A percentile compares a stretch with the other conserved stretches of the same genome.
These are phyloP conservation scores for Drosophila sechellia DNA, from an alignment of 1,140 invertebrate species.

Conservation along the genomic window DNA sequence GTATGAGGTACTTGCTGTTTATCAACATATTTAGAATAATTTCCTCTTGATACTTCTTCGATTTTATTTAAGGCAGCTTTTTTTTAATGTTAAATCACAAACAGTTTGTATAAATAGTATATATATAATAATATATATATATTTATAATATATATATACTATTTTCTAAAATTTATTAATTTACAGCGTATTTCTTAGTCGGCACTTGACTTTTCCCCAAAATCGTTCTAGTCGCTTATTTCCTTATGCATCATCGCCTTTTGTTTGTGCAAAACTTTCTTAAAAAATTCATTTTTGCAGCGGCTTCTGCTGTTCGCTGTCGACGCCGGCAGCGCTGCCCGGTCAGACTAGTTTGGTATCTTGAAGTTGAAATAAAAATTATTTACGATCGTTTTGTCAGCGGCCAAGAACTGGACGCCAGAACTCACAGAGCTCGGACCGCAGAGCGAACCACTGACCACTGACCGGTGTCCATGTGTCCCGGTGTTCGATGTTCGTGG, in stretches of 20 bases:
- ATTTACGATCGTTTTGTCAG: slow-evolving; percentile 82
- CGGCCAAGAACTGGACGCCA: slow-evolving; percentile 64
- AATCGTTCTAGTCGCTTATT: slow-evolving; percentile 26
- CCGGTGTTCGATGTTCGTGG: slow-evolving; percentile 22
- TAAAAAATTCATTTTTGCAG: slow-evolving; percentile 67
- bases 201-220: background rate
- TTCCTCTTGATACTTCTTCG: no score
- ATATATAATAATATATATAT: no score
- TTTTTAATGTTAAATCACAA: background rate
- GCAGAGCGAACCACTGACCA: slow-evolving; percentile 34
- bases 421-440: slow-evolving; percentile 6
- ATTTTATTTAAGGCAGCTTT: no score
- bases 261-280: slow-evolving; percentile 81
- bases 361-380: slow-evolving; percentile 82
- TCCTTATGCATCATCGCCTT: slow-evolving; percentile 64
- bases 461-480: slow-evolving; percentile 14
- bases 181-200: background rate
- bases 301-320: slow-evolving; percentile 16
- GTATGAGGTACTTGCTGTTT: no score
- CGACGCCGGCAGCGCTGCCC: slow-evolving; percentile 41
- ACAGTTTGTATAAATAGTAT: background rate
- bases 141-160: no score
- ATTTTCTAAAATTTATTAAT: no score
- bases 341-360: slow-evolving; percentile 75
- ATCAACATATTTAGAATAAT: no score